Conservation (phyloP, 1,140 invertebrate genomes). For the Bombus picipes region DNA sequence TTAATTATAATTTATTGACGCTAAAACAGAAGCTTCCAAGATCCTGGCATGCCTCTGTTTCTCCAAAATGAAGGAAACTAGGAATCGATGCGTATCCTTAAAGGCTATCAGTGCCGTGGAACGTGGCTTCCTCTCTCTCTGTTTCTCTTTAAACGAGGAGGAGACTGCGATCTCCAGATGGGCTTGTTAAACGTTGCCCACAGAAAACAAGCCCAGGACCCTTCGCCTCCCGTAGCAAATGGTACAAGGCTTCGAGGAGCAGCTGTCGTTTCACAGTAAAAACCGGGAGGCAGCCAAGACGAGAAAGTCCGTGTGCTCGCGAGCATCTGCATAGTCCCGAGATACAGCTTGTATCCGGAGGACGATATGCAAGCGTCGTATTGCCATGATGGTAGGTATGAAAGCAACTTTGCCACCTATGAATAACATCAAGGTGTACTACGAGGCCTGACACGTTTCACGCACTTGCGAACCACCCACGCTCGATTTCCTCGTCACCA, state of each 20-base stretch:
- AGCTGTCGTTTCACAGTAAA: conserved; percentile 58
- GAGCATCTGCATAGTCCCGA: conserved; percentile 13
- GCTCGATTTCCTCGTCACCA: conserved; percentile 1
- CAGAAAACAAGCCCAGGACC: conserved; percentile 44
- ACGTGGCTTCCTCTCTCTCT: conserved; percentile 1
- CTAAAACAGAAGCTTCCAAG: too few species aligned
- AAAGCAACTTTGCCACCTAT: conserved; percentile 57
- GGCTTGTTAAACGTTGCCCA: conserved; percentile 54
- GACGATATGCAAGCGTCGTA: conserved; percentile 20
- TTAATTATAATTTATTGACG: too few species aligned
- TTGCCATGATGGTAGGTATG: conserved; percentile 29
- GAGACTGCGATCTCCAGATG: conserved; percentile 58
- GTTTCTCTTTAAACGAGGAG: neutral
- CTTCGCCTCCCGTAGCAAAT: conserved; percentile 35
- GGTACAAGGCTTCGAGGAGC: conserved; percentile 52
- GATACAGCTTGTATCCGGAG: conserved; percentile 25
- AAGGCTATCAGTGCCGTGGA: conserved; percentile 13
- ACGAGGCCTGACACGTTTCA: conserved; percentile 44
- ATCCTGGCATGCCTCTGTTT: too few species aligned
- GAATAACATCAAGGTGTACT: conserved; percentile 61
- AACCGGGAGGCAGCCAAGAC: conserved; percentile 30
- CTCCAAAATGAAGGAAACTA: neutral
- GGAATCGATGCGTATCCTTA: conserved; percentile 21
- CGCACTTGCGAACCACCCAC: conserved; percentile 30
- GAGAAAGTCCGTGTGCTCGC: neutral